A percentile compares a stretch with the other conserved stretches of the same genome.
Evolutionary conservation across 2,113 vertebrate genomes (phyloP).

Genomic region (Taurulus bubalis): DNA sequence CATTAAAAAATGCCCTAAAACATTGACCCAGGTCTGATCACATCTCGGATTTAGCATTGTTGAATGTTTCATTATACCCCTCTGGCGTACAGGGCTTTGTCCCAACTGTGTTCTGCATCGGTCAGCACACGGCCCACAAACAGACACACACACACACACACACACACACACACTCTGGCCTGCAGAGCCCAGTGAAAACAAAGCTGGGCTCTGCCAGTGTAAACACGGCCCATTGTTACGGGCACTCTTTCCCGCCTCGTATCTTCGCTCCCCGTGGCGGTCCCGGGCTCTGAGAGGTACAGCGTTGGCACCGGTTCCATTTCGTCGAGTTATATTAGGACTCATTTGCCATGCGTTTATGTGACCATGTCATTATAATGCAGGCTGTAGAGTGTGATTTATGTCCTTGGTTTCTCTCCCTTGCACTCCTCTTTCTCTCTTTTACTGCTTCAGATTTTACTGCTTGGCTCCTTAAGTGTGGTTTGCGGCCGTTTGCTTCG

Average conservation of each 20-base stretch:
- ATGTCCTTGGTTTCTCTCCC: conserved; percentile 62
- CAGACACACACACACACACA: conserved; percentile 29
- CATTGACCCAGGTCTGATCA: conserved; percentile 60
- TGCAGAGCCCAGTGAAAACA: conserved; percentile 73
- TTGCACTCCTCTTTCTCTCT: conserved; percentile 43
- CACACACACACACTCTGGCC: conserved; percentile 33
- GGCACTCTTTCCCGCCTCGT: conserved; percentile 66
- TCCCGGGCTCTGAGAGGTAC: conserved; percentile 40
- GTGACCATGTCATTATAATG: conserved; percentile 69
- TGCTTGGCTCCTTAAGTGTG: conserved; percentile 51
- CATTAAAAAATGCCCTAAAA: conserved; percentile 22
- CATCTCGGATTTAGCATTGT: conserved; percentile 61
- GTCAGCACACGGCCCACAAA: conserved; percentile 68
- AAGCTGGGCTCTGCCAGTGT: conserved; percentile 72
- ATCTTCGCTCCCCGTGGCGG: conserved; percentile 55
- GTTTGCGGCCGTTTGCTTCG: conserved; percentile 56
- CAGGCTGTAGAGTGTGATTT: conserved; percentile 69
- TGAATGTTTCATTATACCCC: conserved; percentile 74
- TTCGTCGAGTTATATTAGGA: conserved; percentile 62
- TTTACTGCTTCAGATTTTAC: conserved; percentile 50
- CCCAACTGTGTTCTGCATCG: conserved; percentile 64
- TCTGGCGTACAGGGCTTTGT: conserved; percentile 66
- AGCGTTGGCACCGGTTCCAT: conserved; percentile 30
- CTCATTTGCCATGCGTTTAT: conserved; percentile 64
- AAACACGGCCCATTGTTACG: conserved; percentile 75